phyloP scores from a whole-genome alignment of 2,113 vertebrate genomes.

The Stegostoma tigrinum region DNA sequence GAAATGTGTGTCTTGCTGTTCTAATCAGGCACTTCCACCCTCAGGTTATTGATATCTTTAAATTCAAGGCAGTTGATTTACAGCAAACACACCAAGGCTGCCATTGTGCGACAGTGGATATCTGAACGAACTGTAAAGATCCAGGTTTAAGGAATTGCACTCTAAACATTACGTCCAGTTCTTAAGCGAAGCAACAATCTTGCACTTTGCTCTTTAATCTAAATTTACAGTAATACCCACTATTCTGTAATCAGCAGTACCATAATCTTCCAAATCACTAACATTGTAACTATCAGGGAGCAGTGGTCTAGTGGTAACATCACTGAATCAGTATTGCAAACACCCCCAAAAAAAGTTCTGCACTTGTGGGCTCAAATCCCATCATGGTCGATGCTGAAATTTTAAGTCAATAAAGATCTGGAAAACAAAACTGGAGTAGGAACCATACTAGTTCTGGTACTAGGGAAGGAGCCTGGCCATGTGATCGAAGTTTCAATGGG shows the following conservation, averaged over 20 bases:
- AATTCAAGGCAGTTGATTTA: not conserved
- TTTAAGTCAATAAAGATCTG: no score
- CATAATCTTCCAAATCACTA: no score
- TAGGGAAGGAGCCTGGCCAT: no score
- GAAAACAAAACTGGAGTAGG: no score
- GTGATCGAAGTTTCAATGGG: no score
- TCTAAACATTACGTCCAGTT: not conserved
- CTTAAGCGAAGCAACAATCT: not conserved
- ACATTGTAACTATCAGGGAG: no score
- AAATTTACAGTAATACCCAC: not conserved
- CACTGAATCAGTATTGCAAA: no score
- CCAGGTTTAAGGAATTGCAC: not conserved
- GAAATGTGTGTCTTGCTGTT: not conserved
- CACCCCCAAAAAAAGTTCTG: no score
- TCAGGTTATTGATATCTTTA: not conserved
- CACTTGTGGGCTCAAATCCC: no score
- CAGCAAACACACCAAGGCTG: not conserved
- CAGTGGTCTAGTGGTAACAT: no score
- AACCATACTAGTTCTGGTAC: no score
- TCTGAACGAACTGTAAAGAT: not conserved
- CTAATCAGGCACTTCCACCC: not conserved
- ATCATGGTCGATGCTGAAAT: no score
- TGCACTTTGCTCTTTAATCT: not conserved
- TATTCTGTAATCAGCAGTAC: not conserved
- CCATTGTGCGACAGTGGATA: not conserved